phyloP scores from a whole-genome alignment of 2,888 invertebrate genomes.

The Orthosia gothica region DNA sequence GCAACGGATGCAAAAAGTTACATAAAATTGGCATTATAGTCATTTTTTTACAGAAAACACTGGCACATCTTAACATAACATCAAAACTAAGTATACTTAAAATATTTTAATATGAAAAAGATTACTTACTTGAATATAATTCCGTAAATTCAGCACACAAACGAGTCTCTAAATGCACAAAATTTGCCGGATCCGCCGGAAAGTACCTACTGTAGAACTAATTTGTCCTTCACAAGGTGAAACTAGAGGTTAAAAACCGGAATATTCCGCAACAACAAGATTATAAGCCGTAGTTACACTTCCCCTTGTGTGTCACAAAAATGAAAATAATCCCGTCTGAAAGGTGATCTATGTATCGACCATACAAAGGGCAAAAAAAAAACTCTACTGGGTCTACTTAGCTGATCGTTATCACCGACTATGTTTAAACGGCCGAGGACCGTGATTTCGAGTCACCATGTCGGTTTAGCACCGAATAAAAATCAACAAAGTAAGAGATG shows the following conservation, averaged over 20 bases:
- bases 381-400: too few species aligned
- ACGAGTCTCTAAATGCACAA: constrained; percentile 31
- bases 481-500: too few species aligned
- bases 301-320: too few species aligned
- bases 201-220: constrained; percentile 32
- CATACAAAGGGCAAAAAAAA: too few species aligned
- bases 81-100: background rate
- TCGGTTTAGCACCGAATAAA: too few species aligned
- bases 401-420: too few species aligned
- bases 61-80: background rate
- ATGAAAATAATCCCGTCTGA: too few species aligned
- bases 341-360: too few species aligned
- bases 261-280: background rate
- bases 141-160: constrained; percentile 54
- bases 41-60: background rate
- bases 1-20: constrained; percentile 27
- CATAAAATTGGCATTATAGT: constrained; percentile 28
- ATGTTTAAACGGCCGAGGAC: too few species aligned
- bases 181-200: constrained; percentile 55
- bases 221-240: constrained; percentile 90
- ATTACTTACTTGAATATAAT: constrained; percentile 54
- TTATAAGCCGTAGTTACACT: background rate
- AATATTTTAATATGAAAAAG: background rate
- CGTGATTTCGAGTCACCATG: too few species aligned
- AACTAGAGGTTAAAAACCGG: constrained; percentile 72